Evolutionary conservation across 1,140 invertebrate species (phyloP), one percentile per base, ranked within the genome.

Genomic region (Lucilia cuprina): DNA sequence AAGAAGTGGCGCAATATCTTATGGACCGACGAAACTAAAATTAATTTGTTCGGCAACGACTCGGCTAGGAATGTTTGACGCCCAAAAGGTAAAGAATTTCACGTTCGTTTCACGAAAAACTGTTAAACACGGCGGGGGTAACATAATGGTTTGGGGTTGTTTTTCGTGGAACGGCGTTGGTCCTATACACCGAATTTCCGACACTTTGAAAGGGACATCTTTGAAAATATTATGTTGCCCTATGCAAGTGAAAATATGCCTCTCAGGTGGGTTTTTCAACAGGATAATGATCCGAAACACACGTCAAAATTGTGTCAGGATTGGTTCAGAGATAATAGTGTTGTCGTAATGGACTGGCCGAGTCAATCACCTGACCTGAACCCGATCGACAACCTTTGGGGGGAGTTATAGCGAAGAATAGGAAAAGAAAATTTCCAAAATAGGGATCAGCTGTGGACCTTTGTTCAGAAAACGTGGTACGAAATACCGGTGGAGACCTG

Each of bases 1-100:
- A 77, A 41, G 14, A 77, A 77, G 34, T 77, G 74, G 74, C 74
- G 74, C 9, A 34, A 77, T 77, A 41, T 77, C 25, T n/a, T 82
- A 21, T 82, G 50, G 50, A 50, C 19, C 41, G 19, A 82, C 35
- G 78, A 50, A 82, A 82, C 78, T 21, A 55, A 50, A 50, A 21
- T 82, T 9, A 50, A 82, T 82, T 49, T 60, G 35, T 82, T 50
- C 19, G 50, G 78, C 12, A 82, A 50, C 19, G 19, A 60, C 19
- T 8, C 21, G 4, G 41, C 25, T 30, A 41, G 41, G 50, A 60
- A 60, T 10, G 60, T 70, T 17, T 0, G 17, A 5, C 2, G 74
- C 10, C 74, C 34, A 14, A 75, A 35, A 75, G 25, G 34, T 14
- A n/a, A 75, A 75, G 17, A 35, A 75, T 35, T 75, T 13, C 13